Base-by-base conservation (phyloP, 92 coral and sea anemone species). In the Palythoa heliodiscus region DNA sequence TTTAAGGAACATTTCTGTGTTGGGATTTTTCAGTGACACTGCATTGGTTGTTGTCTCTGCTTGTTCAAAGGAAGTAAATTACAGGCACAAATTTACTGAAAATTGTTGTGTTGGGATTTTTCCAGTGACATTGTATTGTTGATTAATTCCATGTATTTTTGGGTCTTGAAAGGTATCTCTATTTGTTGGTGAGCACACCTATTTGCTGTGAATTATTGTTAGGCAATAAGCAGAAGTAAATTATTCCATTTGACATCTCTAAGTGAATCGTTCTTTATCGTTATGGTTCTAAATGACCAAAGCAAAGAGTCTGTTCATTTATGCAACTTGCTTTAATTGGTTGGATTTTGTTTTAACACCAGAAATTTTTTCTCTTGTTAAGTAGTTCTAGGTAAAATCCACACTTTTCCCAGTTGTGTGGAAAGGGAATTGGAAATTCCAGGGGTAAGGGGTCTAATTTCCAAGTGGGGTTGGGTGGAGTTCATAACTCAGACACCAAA, bases 221-320 rank as follows among this genome's bases (percentile, higher is more conserved):
- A 43, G 5, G 50, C 50, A 43, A 43, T 22, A 20, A 39, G 64
- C 72, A 22, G 53, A 40, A 67, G 52, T 19, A 68, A 38, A 68
- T 69, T 67, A 39, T 43, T 78, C 52, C 53, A 52, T 16, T 20
- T 64, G 60, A 78, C 83, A 55, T 78, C 48, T 64, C 64, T 57
- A 57, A 57, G 64, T 57, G 64, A 57, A 57, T 57, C 13, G 64
- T 57, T 37, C 61, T 48, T 75, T 37, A 48, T 40, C 53, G 17
- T 48, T 75, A 48, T 75, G 60, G 61, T 74, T 74, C 78, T 54
- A 74, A 74, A 74, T 74, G 55, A 74, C 78, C 78, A 74, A 39
- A 74, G 78, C 78, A 74, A 74, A 74, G 78, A 25, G 53, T 39
- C 78, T 74, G 78, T 74, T 74, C 53, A 25, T n/a, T 39, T 57